A percentile compares a stretch with the other conserved stretches of the same genome.
Conservation (phyloP, 2,888 invertebrate species). For the Oscheius sp. region DNA sequence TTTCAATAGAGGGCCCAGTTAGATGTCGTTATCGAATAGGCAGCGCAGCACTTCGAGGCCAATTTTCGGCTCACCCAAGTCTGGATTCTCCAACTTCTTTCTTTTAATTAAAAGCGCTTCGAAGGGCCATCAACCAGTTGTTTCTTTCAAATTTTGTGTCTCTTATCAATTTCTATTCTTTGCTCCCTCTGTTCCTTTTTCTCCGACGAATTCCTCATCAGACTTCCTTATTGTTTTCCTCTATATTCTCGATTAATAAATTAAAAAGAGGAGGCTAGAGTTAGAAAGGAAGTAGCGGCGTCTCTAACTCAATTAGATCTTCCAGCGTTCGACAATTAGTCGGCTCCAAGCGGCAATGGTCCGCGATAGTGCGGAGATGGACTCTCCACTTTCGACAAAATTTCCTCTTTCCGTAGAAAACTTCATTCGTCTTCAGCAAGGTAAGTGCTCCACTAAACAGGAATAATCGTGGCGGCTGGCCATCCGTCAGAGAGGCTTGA, state of each 20-base stretch:
- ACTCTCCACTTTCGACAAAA: constrained; percentile 30
- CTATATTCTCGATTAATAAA: not conserved
- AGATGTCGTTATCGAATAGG: constrained; percentile 29
- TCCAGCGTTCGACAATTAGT: not conserved
- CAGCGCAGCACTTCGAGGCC: not conserved
- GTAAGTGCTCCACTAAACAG: constrained; percentile 15
- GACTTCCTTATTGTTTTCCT: too few species aligned
- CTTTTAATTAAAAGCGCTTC: not conserved
- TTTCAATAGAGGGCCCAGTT: constrained; percentile 24
- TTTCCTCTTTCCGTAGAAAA: constrained; percentile 29
- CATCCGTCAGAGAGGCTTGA: constrained; percentile 23
- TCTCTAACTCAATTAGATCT: not conserved
- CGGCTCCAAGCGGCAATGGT: constrained; percentile 1
- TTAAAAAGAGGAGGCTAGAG: too few species aligned
- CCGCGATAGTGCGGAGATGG: constrained; percentile 10
- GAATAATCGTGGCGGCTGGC: constrained; percentile 19
- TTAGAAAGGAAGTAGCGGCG: too few species aligned
- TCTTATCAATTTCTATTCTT: not conserved
- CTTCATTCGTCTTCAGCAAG: constrained; percentile 26
- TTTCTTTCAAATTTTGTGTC: not conserved
- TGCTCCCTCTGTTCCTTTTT: not conserved
- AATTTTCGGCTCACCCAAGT: not conserved
- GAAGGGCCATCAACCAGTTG: not conserved
- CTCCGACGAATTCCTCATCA: too few species aligned
- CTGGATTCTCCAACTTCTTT: not conserved